Evolutionary conservation across 2,113 vertebrate species (phyloP).

Genomic region (Phalacrocorax brasilianus): DNA sequence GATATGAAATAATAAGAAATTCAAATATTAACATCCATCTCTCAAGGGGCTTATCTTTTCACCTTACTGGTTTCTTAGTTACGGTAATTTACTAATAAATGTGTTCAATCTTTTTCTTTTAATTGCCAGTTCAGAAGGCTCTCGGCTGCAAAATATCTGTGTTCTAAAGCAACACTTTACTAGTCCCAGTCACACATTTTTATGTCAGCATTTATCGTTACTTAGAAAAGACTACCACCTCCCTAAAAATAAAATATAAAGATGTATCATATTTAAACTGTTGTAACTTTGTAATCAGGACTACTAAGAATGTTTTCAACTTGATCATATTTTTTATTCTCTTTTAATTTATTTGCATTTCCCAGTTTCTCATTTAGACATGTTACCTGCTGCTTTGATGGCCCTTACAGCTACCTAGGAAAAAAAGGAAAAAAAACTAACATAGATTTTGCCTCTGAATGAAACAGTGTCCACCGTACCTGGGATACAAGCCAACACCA

Average conservation of each 20-base stretch:
- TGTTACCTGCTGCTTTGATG: neutral
- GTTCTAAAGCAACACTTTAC: neutral
- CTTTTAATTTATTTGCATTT: slow-evolving; percentile 42
- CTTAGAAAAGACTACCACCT: neutral
- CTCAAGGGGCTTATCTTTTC: neutral
- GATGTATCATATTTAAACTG: neutral
- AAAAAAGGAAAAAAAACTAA: neutral
- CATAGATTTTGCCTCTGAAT: slow-evolving; percentile 37
- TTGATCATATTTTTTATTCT: neutral
- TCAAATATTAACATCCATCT: neutral
- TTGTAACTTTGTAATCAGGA: neutral
- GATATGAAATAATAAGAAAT: neutral
- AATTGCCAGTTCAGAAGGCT: neutral
- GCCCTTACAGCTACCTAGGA: neutral
- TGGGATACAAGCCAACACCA: slow-evolving; percentile 94
- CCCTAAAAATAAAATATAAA: slow-evolving; percentile 2
- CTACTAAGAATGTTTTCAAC: slow-evolving; percentile 2
- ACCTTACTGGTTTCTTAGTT: neutral
- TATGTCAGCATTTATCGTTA: neutral
- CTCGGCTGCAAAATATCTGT: neutral
- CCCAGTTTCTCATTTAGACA: neutral
- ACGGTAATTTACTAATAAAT: neutral
- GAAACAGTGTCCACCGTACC: slow-evolving; percentile 77
- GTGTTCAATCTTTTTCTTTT: neutral
- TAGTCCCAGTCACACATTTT: neutral